Evolutionary conservation across 1,140 invertebrate genomes (phyloP), one percentile per base, ranked within the genome.

Genomic region (Charaxes varanes): DNA sequence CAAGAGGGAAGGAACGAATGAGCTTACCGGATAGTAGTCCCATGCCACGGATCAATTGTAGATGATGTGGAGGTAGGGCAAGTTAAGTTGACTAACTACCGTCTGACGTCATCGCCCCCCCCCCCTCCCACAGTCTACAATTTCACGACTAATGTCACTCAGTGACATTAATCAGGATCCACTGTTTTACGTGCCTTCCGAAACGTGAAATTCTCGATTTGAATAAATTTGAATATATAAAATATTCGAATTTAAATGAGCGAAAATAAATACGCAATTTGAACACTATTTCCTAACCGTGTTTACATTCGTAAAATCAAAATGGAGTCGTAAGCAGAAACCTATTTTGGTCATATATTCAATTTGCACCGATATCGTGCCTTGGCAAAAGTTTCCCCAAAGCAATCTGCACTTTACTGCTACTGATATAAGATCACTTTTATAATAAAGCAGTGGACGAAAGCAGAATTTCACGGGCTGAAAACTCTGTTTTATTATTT

Each of bases 221-320:
- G n/a, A n/a, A n/a, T n/a, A n/a, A n/a, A n/a, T n/a, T n/a, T n/a
- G n/a, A n/a, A n/a, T n/a, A n/a, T n/a, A n/a, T n/a, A n/a, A n/a
- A n/a, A n/a, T n/a, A n/a, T n/a, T n/a, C n/a, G n/a, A n/a, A n/a
- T n/a, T n/a, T n/a, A n/a, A n/a, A n/a, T n/a, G n/a, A n/a, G 22
- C 14, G 8, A 21, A 32, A 41, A 35, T 16, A 28, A 21, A 44
- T 16, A 21, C 21, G 13, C 12, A 32, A 30, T 26, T 17, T 6
- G 6, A 13, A 31, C 31, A 23, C 34, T 44, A 50, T 42, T 37
- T 38, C 16, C 31, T 44, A 51, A 51, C 41, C 35, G 24, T 38
- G 35, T 45, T 51, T 44, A 37, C 35, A 44, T 44, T 44, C 31
- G 47, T 40, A 35, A 45, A 44, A 51, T 51, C 41, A 51, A 51